A percentile compares a stretch with the other conserved stretches of the same genome.
These are phyloP conservation scores for Pachliopta kotzebuea DNA, from an alignment of 2,888 invertebrate species.

Conservation along the genomic window DNA sequence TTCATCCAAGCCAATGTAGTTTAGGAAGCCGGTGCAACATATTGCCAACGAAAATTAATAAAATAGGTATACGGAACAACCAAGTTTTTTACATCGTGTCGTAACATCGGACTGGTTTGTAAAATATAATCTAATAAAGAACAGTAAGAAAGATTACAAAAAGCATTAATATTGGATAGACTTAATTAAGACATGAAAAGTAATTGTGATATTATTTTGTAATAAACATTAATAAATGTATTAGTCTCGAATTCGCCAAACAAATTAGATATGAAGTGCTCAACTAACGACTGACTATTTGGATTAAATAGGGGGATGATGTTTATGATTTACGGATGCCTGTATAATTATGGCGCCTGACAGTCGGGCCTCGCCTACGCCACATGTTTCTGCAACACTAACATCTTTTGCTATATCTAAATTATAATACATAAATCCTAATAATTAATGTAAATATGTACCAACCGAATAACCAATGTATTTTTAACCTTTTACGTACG, in stretches of 20 bases:
- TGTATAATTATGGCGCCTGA: conserved; percentile 76
- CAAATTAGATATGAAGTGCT: conserved; percentile 79
- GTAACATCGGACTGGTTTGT: conserved; percentile 12
- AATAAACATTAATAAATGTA: conserved; percentile 80
- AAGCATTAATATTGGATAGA: not conserved
- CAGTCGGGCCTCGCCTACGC: conserved; percentile 56
- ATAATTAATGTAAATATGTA: not conserved
- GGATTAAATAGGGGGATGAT: conserved; percentile 80
- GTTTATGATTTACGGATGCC: conserved; percentile 79
- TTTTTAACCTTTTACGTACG: no score
- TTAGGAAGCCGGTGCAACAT: conserved; percentile 70
- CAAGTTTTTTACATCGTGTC: conserved; percentile 24
- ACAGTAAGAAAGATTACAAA: not conserved
- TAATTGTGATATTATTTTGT: conserved; percentile 53
- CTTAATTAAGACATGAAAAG: conserved; percentile 21
- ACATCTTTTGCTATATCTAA: conserved; percentile 36
- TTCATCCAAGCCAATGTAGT: conserved; percentile 62
- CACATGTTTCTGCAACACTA: conserved; percentile 33
- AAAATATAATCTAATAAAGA: not conserved
- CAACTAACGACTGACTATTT: conserved; percentile 79
- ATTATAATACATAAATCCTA: conserved; percentile 36
- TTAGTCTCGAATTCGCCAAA: conserved; percentile 78
- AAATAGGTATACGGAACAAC: conserved; percentile 50
- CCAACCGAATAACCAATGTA: no score
- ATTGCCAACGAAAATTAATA: conserved; percentile 73